Evolutionary conservation across 1,140 invertebrate genomes (phyloP).

Genomic region (Microvelia longipes): DNA sequence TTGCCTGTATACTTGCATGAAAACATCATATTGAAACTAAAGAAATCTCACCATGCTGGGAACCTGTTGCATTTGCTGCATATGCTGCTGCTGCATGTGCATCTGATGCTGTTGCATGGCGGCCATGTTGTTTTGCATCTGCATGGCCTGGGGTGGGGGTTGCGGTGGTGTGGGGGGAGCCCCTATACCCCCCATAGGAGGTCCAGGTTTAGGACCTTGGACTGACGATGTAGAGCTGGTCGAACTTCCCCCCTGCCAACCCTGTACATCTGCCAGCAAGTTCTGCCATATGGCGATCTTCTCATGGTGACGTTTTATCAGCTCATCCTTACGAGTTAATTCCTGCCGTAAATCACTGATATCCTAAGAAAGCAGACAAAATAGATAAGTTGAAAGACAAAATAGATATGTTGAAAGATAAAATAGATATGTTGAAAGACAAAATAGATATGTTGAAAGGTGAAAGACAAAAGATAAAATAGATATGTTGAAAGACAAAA

Average conservation of each 20-base stretch:
- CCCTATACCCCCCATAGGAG: constrained; percentile 13
- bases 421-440: too few species aligned
- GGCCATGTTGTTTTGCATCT: constrained; percentile 7
- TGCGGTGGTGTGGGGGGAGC: neutral
- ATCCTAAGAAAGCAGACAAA: constrained; percentile 36
- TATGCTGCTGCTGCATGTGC: constrained; percentile 20
- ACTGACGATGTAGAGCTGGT: constrained; percentile 3
- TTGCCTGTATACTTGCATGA: too few species aligned
- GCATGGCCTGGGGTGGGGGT: neutral
- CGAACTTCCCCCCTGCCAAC: constrained; percentile 26
- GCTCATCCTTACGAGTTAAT: constrained; percentile 66
- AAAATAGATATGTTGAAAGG: too few species aligned
- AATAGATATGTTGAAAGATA: too few species aligned
- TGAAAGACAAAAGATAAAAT: too few species aligned
- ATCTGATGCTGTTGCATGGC: constrained; percentile 18
- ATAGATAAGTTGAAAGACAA: too few species aligned
- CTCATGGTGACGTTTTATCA: constrained; percentile 77
- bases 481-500: too few species aligned
- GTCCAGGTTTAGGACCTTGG: constrained; percentile 13
- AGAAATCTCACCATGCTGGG: constrained; percentile 28
- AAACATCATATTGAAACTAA: too few species aligned
- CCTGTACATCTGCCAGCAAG: constrained; percentile 52
- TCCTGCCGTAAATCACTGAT: constrained; percentile 70
- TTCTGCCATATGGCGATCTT: constrained; percentile 80
- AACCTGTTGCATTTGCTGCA: constrained; percentile 21